These are phyloP conservation scores for Neuroscelio doddi DNA, from an alignment of 2,888 invertebrate species.

Conservation along the genomic window DNA sequence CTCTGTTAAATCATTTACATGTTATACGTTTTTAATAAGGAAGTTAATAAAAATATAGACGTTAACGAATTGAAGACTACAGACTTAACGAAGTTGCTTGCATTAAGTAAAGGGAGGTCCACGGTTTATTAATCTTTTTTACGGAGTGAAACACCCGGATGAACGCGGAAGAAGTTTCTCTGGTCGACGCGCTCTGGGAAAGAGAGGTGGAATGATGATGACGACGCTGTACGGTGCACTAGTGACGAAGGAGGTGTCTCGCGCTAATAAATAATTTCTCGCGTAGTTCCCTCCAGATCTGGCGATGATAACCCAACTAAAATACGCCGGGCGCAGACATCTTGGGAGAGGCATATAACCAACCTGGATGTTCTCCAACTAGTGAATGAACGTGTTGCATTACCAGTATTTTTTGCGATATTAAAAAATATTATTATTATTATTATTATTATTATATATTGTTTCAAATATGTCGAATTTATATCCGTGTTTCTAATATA, in stretches of 20 bases:
- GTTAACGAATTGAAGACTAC: too few relatives aligned
- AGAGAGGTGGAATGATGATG: conserved; percentile 51
- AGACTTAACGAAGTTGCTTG: conserved; percentile 37
- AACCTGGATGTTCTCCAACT: conserved; percentile 6
- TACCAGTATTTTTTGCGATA: too few relatives aligned
- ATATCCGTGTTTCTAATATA: too few relatives aligned
- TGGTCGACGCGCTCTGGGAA: conserved; percentile 50
- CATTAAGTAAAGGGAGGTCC: conserved; percentile 41
- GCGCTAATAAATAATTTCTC: conserved; percentile 72
- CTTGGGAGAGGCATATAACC: conserved; percentile 13
- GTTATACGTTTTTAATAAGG: too few relatives aligned
- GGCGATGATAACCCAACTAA: conserved; percentile 70
- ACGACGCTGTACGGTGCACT: conserved; percentile 36
- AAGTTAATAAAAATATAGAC: too few relatives aligned
- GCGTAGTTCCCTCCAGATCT: conserved; percentile 70
- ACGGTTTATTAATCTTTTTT: conserved; percentile 70
- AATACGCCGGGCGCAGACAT: conserved; percentile 63
- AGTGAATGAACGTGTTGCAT: too few relatives aligned
- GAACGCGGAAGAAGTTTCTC: conserved; percentile 53
- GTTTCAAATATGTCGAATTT: too few relatives aligned
- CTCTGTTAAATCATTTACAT: too few relatives aligned
- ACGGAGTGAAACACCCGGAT: conserved; percentile 58
- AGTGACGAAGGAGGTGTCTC: conserved; percentile 68
- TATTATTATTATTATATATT: too few relatives aligned
- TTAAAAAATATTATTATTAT: too few relatives aligned